Base-by-base conservation (phyloP, 2,888 invertebrate species). In the Conchocele bisecta region DNA sequence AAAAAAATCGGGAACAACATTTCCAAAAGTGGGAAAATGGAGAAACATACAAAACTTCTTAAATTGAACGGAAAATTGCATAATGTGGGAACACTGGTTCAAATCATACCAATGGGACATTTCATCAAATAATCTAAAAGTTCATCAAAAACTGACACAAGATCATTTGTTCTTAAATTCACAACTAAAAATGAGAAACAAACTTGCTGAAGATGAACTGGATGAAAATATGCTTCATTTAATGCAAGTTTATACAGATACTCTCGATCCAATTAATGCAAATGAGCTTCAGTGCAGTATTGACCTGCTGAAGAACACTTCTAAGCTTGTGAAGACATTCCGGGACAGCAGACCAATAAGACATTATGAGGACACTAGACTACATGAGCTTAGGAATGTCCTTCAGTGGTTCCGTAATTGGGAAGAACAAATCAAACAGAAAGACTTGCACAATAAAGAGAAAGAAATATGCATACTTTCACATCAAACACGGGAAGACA, bases 101-200 rank as follows among this genome's bases (percentile, higher is more conserved):
- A 46, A 59, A 9, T 59, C 73, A 26, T 73, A 70, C 42, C 41
- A 58, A 28, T 64, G 75, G 75, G 70, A 77, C 44, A 58, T 54
- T 64, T 42, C 68, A 31, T 24, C 42, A 31, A 54, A 75, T 28
- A 59, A 63, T 41, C 54, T 61, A 11, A 64, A 68, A 26, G 29
- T 80, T 2, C 57, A 80, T 42, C 58, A 39, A 3, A 58, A 68
- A 22, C 54, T 81, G 20, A 56, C 66, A 17, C 51, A 76, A 15
- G 72, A 74, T 11, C 76, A 76, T 26, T 41, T 77, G 1, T 66
- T 51, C 56, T 53, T 71, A 1, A 76, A 65, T 22, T 50, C 60
- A 3, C 58, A 75, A 46, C 33, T 41, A 6, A 74, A 75, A 61
- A 79, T 81, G 81, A 29, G 77, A 17, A 80, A 78, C 22, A 42